Conservation (phyloP, 2,888 invertebrate genomes). For the Autographa gamma region DNA sequence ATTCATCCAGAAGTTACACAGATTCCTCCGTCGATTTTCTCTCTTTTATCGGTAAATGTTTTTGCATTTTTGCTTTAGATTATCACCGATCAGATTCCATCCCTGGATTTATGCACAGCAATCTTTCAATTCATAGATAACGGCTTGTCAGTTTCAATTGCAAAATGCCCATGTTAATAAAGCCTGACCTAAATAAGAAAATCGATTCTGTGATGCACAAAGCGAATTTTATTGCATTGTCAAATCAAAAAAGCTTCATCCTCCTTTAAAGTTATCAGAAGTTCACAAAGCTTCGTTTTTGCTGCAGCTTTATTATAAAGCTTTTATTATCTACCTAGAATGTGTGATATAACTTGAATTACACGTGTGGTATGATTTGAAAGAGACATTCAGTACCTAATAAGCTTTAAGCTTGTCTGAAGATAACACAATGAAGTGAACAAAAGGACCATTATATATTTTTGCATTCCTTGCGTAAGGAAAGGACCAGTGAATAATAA, state of each 20-base stretch:
- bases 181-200: slow-evolving; percentile 42
- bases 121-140: slow-evolving; percentile 53
- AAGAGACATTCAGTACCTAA: too few species aligned
- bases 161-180: slow-evolving; percentile 39
- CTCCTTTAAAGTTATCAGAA: neutral
- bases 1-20: neutral
- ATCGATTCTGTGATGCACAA: slow-evolving; percentile 39
- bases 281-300: neutral
- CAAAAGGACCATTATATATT: neutral
- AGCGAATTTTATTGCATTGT: slow-evolving; percentile 20
- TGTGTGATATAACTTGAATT: too few species aligned
- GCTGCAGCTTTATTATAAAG: too few species aligned
- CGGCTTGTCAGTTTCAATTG: slow-evolving; percentile 46
- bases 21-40: neutral
- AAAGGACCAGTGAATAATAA: neutral
- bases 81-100: slow-evolving; percentile 24
- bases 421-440: too few species aligned
- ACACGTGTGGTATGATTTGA: too few species aligned
- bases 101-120: slow-evolving; percentile 44
- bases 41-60: neutral
- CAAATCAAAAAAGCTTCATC: neutral
- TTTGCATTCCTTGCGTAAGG: neutral
- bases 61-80: neutral
- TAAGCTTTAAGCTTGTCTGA: too few species aligned
- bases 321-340: too few species aligned